Percentiles rank a stretch among this genome's conserved stretches.
These are phyloP conservation scores for Athrips mouffetella DNA, from an alignment of 2,888 invertebrate species.

Conservation along the genomic window DNA sequence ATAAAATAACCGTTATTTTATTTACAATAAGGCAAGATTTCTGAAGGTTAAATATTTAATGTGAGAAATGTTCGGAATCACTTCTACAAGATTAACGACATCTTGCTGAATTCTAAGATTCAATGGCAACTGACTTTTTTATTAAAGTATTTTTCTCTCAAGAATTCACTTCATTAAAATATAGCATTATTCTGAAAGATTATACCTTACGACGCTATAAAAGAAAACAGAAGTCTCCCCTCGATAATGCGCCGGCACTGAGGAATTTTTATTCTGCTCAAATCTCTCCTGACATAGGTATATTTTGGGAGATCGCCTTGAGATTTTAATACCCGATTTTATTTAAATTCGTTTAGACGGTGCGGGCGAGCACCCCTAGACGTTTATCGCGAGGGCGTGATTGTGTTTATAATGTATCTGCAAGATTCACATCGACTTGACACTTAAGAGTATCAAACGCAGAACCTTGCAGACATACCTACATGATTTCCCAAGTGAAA, in stretches of 20 bases:
- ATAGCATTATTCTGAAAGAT: slow-evolving; percentile 79
- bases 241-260: slow-evolving; percentile 73
- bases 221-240: slow-evolving; percentile 76
- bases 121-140: slow-evolving; percentile 63
- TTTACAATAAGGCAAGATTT: slow-evolving; percentile 1
- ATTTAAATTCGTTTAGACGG: slow-evolving; percentile 75
- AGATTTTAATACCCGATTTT: slow-evolving; percentile 76
- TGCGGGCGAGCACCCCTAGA: slow-evolving; percentile 66
- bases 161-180: slow-evolving; percentile 78
- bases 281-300: slow-evolving; percentile 77
- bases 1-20: background rate
- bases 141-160: slow-evolving; percentile 61
- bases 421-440: slow-evolving; percentile 35
- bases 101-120: slow-evolving; percentile 59
- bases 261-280: slow-evolving; percentile 77
- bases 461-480: slow-evolving; percentile 21
- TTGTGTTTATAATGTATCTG: slow-evolving; percentile 69
- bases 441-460: slow-evolving; percentile 28
- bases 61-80: slow-evolving; percentile 37
- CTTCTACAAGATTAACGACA: slow-evolving; percentile 40
- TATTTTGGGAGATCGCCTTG: slow-evolving; percentile 73
- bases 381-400: slow-evolving; percentile 72
- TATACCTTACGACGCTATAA: slow-evolving; percentile 78
- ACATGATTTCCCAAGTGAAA: background rate
- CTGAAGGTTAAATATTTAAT: slow-evolving; percentile 22